Percentiles rank a stretch among this genome's conserved stretches.
These are phyloP conservation scores for Tragelaphus scriptus DNA, from an alignment of 2,113 vertebrate species.

Conservation along the genomic window DNA sequence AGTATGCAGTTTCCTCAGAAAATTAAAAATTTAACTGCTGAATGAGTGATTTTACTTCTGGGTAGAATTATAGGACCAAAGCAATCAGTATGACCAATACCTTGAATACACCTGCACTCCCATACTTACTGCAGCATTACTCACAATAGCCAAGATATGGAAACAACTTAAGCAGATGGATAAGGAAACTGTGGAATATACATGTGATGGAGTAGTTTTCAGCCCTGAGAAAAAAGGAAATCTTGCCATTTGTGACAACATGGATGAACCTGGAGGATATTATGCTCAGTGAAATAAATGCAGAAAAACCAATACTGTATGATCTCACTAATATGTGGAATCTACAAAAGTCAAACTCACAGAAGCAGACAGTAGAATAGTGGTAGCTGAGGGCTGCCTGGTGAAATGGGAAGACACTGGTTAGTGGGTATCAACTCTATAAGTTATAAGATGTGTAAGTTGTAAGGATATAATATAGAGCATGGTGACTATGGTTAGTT, in stretches of 20 bases:
- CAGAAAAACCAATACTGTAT: not conserved
- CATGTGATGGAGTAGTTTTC: not conserved
- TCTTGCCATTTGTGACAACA: not conserved
- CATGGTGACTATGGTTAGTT: not conserved
- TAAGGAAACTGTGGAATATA: not conserved
- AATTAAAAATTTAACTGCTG: not conserved
- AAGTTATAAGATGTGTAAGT: not conserved
- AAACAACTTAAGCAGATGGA: not conserved
- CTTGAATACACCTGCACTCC: not conserved
- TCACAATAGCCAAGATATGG: not conserved
- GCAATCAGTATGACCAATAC: not conserved
- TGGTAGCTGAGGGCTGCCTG: too few species aligned
- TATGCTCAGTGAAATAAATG: not conserved
- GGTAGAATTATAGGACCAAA: not conserved
- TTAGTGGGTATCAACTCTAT: not conserved
- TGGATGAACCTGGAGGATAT: not conserved
- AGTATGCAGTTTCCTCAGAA: not conserved
- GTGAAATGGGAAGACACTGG: not conserved
- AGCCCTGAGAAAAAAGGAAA: not conserved
- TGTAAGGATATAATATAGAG: not conserved
- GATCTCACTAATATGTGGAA: not conserved
- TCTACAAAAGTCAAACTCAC: not conserved
- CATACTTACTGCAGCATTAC: not conserved
- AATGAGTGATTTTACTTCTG: not conserved
- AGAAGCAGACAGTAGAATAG: not conserved